Evolutionary conservation across 2,113 vertebrate species (phyloP), one percentile per base, ranked within the genome.

Genomic region (Myxocyprinus asiaticus): DNA sequence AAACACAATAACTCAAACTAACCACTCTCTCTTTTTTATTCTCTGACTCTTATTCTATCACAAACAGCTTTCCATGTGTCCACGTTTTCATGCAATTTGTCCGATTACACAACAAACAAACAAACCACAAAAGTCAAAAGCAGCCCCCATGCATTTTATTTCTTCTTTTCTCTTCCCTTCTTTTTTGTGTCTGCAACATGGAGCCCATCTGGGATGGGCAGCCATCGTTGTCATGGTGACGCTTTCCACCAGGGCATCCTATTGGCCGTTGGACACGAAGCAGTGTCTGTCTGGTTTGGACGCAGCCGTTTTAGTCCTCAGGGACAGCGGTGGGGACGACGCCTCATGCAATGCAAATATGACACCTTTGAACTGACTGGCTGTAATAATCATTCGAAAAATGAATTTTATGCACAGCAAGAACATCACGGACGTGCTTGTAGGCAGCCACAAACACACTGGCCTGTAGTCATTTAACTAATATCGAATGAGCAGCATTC

Each of bases 181-280:
- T 69, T 83, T 83, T 81, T 80, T 85, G 81, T 83, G 84, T 85
- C 84, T 85, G 81, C 73, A 81, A 81, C 84, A 83, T 81, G 79
- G 78, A 83, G 73, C 81, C 84, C 84, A 85, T 85, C 84, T 85
- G 84, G 84, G 84, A 83, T 83, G 84, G 84, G 84, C 78, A 63
- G 69, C 77, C 74, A 69, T 62, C 2, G 75, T 85, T 81, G 80
- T 81, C 81, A 85, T 85, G 78, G 78, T 56, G 66, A 85, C 22
- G 22, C 81, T 83, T 74, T 70, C 59, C 76, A 64, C 58, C 47
- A 47, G 84, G 84, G 79, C 78, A 67, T 83, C 81, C 59, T 58
- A 83, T 83, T 85, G 84, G 84, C 74, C 81, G 53, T 63, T 63
- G 63, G 81, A 67, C 76, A 67, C 44, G 44, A 68, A 72, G 68